Conservation (phyloP, 1,140 invertebrate species). For the Gonatopus flavifemur region DNA sequence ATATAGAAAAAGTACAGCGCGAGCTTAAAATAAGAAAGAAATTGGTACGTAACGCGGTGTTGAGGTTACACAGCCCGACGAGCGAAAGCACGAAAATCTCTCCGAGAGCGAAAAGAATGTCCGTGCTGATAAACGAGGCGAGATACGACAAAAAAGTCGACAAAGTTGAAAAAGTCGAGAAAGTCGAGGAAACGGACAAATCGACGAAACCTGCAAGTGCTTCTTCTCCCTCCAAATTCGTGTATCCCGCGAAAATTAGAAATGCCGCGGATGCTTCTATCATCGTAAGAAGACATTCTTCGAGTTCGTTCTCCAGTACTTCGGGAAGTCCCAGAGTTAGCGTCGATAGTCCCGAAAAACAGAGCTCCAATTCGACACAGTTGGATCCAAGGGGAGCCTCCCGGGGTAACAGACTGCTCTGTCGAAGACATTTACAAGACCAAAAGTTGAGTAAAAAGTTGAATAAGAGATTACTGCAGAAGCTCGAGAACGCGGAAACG, state of each 20-base stretch:
- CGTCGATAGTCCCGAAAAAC: conserved; percentile 37
- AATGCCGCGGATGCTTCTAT: conserved; percentile 72
- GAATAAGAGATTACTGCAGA: conserved; percentile 29
- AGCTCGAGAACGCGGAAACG: conserved; percentile 29
- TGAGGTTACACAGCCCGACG: conserved; percentile 51
- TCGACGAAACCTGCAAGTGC: conserved; percentile 38
- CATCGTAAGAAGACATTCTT: conserved; percentile 78
- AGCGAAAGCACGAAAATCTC: conserved; percentile 31
- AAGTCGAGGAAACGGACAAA: conserved; percentile 46
- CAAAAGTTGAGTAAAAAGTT: conserved; percentile 26
- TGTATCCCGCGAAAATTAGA: conserved; percentile 61
- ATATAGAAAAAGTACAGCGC: conserved; percentile 56
- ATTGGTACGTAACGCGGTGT: conserved; percentile 61
- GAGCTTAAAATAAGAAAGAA: conserved; percentile 52
- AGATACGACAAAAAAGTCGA: conserved; percentile 52
- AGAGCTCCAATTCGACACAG: conserved; percentile 8
- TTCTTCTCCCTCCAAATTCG: conserved; percentile 61
- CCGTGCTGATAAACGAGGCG: conserved; percentile 37
- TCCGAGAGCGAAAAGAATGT: conserved; percentile 58
- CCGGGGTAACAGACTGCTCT: conserved; percentile 28
- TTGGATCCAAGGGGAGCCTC: conserved; percentile 21
- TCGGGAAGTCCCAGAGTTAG: conserved; percentile 59
- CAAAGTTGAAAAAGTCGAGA: conserved; percentile 30
- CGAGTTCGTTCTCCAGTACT: conserved; percentile 78
- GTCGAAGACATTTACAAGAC: conserved; percentile 28